Evolutionary conservation across 1,140 invertebrate species (phyloP), one percentile per base, ranked within the genome.

Genomic region (Lordiphosa collinella): DNA sequence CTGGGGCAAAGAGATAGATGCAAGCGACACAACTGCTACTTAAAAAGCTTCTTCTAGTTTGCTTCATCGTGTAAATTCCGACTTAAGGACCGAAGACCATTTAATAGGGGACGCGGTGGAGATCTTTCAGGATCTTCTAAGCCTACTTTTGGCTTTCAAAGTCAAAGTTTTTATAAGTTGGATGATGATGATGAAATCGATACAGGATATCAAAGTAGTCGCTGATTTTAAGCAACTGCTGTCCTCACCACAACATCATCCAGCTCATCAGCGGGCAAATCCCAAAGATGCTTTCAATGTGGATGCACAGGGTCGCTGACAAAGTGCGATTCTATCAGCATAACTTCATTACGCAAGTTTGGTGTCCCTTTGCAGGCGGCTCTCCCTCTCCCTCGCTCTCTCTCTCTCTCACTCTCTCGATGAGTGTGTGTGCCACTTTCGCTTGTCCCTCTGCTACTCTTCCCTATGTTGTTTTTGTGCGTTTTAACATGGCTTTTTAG

Each of bases 341-440:
- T 87, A 87, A 85, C 85, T 84, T 87, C 63, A 87, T 87, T 80
- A 87, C 58, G 65, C 54, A 82, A 87, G 69, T 82, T 78, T 16
- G 43, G 49, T 58, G 58, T 35, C 36, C 35, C 32, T 31, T 38
- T 47, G 43, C 43, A 47, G n/a, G n/a, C n/a, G n/a, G n/a, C n/a
- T n/a, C n/a, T n/a, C n/a, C n/a, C 12, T 18, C 41, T 55, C 18
- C 12, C 12, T 35, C 11, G 32, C 56, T 37, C 57, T 61, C 50
- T 55, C 43, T 38, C 34, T 40, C 32, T 54, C 40, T 53, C 12
- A 11, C 40, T 55, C 10, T 35, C 4, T 25, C 31, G 32, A 8
- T n/a, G 7, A 47, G 34, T 31, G 38, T 52, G 35, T 41, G 29
- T 59, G 38, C 18, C 48, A 36, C 31, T 44, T 44, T 59, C 25